Conservation (phyloP, 2,797 vertebrate genomes). For the Cirrhinus mrigala region DNA sequence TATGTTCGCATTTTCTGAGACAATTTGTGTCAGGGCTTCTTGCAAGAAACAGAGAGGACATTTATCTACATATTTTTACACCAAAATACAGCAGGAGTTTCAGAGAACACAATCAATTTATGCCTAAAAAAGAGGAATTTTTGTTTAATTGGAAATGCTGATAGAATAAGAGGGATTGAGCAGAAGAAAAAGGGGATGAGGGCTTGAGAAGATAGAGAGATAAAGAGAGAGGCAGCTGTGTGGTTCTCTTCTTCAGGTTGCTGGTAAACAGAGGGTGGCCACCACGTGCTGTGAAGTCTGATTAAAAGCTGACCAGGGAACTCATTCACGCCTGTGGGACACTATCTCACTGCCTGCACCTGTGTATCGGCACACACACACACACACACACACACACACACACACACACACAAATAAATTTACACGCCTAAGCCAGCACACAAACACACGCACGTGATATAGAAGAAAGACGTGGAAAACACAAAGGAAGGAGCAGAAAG, state of each 20-base stretch:
- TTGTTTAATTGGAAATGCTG: constrained; percentile 27
- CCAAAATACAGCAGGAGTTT: neutral
- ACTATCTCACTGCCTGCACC: constrained; percentile 59
- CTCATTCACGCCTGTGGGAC: constrained; percentile 60
- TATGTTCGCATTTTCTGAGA: constrained; percentile 17
- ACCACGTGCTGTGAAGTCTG: constrained; percentile 49
- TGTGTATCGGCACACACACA: constrained; percentile 49
- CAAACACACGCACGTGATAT: neutral
- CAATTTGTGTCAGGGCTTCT: constrained; percentile 5
- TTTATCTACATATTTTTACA: neutral
- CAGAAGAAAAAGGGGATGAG: constrained; percentile 11
- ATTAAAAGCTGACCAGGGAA: constrained; percentile 62
- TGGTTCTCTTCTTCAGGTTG: constrained; percentile 34
- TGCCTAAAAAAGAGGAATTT: constrained; percentile 5
- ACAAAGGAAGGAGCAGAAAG: constrained; percentile 7
- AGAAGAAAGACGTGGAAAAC: constrained; percentile 8
- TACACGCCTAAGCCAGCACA: neutral
- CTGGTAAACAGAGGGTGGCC: constrained; percentile 58
- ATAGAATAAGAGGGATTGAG: constrained; percentile 11
- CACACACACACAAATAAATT: constrained; percentile 32
- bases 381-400: neutral
- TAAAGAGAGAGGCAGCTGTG: constrained; percentile 48
- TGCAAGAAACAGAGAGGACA: neutral
- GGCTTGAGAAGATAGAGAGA: constrained; percentile 1
- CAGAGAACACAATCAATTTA: neutral